Evolutionary conservation across 2,888 invertebrate species (phyloP).

Genomic region (Oligia fasciuncula): DNA sequence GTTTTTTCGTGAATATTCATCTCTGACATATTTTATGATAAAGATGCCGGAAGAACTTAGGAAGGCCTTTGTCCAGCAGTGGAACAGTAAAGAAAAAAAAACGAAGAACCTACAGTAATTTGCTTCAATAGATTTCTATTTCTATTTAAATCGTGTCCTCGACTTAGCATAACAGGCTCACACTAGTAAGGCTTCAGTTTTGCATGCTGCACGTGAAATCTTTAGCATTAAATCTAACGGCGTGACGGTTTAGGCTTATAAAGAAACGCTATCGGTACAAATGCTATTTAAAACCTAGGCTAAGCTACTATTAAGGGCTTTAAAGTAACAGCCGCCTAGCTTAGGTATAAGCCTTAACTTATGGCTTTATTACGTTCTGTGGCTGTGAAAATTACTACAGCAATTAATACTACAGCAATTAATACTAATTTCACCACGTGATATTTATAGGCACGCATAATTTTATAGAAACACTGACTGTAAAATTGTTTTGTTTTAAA

Average conservation of each 20-base stretch:
- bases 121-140: constrained; percentile 36
- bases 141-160: constrained; percentile 54
- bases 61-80: neutral
- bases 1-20: neutral
- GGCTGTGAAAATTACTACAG: constrained; percentile 10
- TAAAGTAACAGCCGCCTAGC: neutral
- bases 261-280: neutral
- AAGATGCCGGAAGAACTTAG: too few relatives aligned
- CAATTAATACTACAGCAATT: constrained; percentile 17
- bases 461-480: neutral
- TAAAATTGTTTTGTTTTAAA: neutral
- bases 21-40: neutral
- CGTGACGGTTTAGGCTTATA: constrained; percentile 18
- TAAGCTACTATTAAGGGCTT: neutral
- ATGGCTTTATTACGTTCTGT: neutral
- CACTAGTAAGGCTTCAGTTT: constrained; percentile 61
- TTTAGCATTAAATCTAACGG: constrained; percentile 42
- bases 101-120: neutral
- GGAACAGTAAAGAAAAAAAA: neutral
- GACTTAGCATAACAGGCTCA: constrained; percentile 65
- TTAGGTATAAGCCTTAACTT: neutral
- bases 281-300: neutral
- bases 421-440: constrained; percentile 20
- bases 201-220: constrained; percentile 62
- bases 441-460: neutral